Base-by-base conservation (phyloP, 1,140 invertebrate genomes). In the Solen grandis region DNA sequence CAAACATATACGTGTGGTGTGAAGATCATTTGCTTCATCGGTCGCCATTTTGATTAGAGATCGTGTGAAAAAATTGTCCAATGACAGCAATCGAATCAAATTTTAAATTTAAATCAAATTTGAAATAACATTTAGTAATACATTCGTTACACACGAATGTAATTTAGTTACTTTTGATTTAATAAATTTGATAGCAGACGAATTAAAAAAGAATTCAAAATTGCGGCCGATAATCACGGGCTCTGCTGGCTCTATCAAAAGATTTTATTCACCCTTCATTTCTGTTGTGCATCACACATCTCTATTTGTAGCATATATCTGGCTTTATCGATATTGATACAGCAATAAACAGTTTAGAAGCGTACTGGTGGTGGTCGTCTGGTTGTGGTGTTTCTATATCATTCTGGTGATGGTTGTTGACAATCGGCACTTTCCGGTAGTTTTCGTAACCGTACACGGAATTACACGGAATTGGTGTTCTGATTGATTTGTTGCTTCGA, bases 291-390 rank as follows among this genome's bases (percentile, higher is more conserved):
- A 29, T 29, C 29, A 60, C 57, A 22, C 27, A 60, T 29, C 57
- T 46, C 8, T 46, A 10, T 46, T 10, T 46, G 41, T 46, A 46
- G 41, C 41, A 46, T 46, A 46, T 46, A 10, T 46, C 41, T 46
- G 8, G 41, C 41, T 46, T 46, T 10, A 10, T 8, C 19, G 41
- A 19, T 29, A 60, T 60, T 29, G 16, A 60, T 60, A 5, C n/a
- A 22, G 77, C 68, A 80, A 80, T 80, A 80, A 80, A 80, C 60
- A 72, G n/a, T 41, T 63, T 59, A 36, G 50, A 59, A 76, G 62
- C 50, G 36, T 59, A 65, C 36, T 65, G 66, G 77, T 70, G 66
- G 77, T 35, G 66, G 77, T 70, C 73, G 25, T 80, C 55, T 62
- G 55, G 36, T 55, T 72, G 66, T 66, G 46, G 29, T 46, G 8